Base-by-base conservation (phyloP, 2,113 vertebrate genomes). In the Xiphorhynchus elegans region DNA sequence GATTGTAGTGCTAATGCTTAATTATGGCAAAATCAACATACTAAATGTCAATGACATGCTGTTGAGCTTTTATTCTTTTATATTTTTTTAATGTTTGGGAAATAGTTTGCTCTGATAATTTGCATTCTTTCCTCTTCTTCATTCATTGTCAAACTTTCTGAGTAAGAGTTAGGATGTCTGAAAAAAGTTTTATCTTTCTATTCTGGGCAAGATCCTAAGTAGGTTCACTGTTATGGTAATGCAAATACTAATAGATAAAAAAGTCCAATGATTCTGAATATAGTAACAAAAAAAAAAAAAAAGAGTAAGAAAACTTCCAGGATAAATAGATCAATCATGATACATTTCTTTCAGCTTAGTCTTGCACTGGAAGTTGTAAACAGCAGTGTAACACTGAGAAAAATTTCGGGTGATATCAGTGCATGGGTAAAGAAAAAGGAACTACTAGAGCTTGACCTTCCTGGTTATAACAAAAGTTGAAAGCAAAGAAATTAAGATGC, bases 151-250 rank as follows among this genome's bases (percentile, higher is more conserved):
- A 87, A 59, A 84, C 8, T 19, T 84, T 72, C 42, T 67, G 35
- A 63, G 33, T 67, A 84, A 66, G 21, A 86, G 11, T 21, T 40
- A 78, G 33, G 4, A 66, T 33, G 9, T 42, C 17, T 81, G 37
- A 74, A 84, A 21, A 37, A 49, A 8, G 2, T 37, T 89, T 69
- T 87, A 24, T 58, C 33, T 70, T 68, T 64, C 23, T 74, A 73
- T 67, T 23, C 13, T 20, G 72, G 18, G 4, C 14, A 90, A 79
- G 26, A 56, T 9, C 6, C 12, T 56, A 53, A 56, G 42, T 40
- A 39, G 1, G 3, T 37, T 82, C 0, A 0, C 31, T 62, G 23
- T 18, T 93, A 6, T 46, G 12, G 18, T 49, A 55, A n/a, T 53
- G 56, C 5, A 72, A 67, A 84, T 35, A 70, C 8, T 39, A 58